Conservation (phyloP, 2,797 vertebrate species). For the Eulemur coronatus region DNA sequence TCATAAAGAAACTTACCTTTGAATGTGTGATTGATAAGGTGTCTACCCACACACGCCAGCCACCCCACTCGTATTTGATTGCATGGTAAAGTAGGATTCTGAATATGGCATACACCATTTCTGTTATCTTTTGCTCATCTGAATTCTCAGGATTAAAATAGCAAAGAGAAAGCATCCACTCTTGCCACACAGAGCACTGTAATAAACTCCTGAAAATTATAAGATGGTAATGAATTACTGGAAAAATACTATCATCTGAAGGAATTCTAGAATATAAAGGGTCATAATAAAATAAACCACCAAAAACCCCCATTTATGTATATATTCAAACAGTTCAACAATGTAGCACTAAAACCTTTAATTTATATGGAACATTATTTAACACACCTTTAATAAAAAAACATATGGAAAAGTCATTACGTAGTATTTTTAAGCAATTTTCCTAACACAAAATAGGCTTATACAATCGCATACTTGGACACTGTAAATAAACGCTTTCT, state of each 20-base stretch:
- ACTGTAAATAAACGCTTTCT: not conserved
- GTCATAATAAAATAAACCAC: not conserved
- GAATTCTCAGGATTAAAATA: conserved; percentile 93
- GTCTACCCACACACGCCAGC: conserved; percentile 99
- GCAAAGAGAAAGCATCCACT: conserved; percentile 99
- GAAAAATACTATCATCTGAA: not conserved
- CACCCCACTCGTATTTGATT: conserved; percentile 98
- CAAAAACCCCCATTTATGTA: not conserved
- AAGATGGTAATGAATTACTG: conserved; percentile 32
- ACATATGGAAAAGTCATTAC: conserved; percentile 24
- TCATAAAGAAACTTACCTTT: conserved; percentile 89
- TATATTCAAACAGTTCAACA: conserved; percentile 25
- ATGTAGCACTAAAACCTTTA: not conserved
- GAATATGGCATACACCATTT: conserved; percentile 99
- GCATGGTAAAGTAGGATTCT: conserved; percentile 98
- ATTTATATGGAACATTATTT: not conserved
- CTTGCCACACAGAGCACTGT: conserved; percentile 99
- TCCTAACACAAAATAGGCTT: conserved; percentile 9
- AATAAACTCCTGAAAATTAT: conserved; percentile 93
- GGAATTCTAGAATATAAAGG: conserved; percentile 9
- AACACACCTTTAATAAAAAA: conserved; percentile 1
- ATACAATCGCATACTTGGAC: not conserved
- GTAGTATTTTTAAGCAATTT: not conserved
- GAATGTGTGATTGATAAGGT: conserved; percentile 99
- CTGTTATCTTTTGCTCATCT: conserved; percentile 98